Conservation (phyloP, 1,140 invertebrate genomes). For the Brachionus sp. region DNA sequence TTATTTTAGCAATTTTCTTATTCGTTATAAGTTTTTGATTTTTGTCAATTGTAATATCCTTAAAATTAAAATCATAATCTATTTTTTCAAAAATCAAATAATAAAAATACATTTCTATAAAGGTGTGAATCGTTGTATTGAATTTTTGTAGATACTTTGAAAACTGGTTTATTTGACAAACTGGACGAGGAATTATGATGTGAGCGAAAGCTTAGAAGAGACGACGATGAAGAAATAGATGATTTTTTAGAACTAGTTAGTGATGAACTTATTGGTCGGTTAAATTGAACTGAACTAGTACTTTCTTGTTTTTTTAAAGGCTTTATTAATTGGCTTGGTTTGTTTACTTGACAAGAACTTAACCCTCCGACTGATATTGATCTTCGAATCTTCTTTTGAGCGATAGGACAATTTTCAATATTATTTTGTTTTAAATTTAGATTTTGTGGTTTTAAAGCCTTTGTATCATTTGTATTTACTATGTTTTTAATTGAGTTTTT, state of each 20-base stretch:
- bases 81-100: not conserved
- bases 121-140: not conserved
- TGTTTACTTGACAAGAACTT: not conserved
- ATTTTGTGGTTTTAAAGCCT: not conserved
- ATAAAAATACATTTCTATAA: not conserved
- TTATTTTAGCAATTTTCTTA: not conserved
- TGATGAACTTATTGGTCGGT: not conserved
- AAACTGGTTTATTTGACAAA: not conserved
- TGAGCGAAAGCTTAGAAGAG: not conserved
- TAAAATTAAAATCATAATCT: not conserved
- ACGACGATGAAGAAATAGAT: not conserved
- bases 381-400: not conserved
- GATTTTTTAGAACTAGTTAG: not conserved
- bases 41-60: not conserved
- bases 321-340: not conserved
- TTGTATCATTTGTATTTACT: not conserved
- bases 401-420: not conserved
- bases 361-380: not conserved
- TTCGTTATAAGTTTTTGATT: not conserved
- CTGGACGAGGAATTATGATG: not conserved
- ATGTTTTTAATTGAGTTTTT: slow-evolving; percentile 26
- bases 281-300: slow-evolving; percentile 9
- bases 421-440: not conserved
- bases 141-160: slow-evolving; percentile 38
- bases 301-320: slow-evolving; percentile 36